Evolutionary conservation across 1,140 invertebrate genomes (phyloP).

Genomic region (Drosophila lacertosa): DNA sequence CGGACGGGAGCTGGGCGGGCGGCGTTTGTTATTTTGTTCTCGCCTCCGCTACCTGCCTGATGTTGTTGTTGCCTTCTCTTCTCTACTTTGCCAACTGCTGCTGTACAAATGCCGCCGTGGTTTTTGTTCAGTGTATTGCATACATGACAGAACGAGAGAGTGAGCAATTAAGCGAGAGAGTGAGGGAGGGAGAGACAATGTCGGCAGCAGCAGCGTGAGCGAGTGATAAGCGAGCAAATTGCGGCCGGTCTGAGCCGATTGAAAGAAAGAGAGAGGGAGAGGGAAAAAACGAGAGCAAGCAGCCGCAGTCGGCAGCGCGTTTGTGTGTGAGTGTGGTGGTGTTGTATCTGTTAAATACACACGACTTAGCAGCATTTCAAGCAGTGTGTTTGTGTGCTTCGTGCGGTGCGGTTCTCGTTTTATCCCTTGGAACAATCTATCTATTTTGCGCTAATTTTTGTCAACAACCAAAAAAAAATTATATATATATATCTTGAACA

Average conservation of each 20-base stretch:
- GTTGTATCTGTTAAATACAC: conserved; percentile 70
- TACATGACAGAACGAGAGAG: conserved; percentile 19
- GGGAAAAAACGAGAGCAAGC: conserved; percentile 43
- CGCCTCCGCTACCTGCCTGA: conserved; percentile 43
- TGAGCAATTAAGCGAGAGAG: conserved; percentile 1
- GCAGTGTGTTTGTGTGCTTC: conserved; percentile 81
- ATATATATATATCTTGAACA: conserved; percentile 47
- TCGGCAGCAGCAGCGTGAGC: conserved; percentile 43
- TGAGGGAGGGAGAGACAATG: conserved; percentile 14
- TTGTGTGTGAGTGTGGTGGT: conserved; percentile 17
- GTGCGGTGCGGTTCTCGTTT: conserved; percentile 77
- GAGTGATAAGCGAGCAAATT: conserved; percentile 54
- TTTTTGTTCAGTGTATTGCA: conserved; percentile 75
- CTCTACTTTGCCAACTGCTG: conserved; percentile 74
- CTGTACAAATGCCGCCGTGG: conserved; percentile 66
- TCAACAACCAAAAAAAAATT: conserved; percentile 56
- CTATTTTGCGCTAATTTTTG: conserved; percentile 76
- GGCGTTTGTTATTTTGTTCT: conserved; percentile 44
- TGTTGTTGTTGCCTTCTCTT: conserved; percentile 78
- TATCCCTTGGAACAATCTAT: conserved; percentile 52
- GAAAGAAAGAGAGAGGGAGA: conserved; percentile 29
- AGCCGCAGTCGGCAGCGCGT: conserved; percentile 4
- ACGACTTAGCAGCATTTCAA: conserved; percentile 50
- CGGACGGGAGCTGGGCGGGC: conserved; percentile 12
- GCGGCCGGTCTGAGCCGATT: conserved; percentile 20